phyloP scores from a whole-genome alignment of 2,888 invertebrate species.

The Lymantria monacha region DNA sequence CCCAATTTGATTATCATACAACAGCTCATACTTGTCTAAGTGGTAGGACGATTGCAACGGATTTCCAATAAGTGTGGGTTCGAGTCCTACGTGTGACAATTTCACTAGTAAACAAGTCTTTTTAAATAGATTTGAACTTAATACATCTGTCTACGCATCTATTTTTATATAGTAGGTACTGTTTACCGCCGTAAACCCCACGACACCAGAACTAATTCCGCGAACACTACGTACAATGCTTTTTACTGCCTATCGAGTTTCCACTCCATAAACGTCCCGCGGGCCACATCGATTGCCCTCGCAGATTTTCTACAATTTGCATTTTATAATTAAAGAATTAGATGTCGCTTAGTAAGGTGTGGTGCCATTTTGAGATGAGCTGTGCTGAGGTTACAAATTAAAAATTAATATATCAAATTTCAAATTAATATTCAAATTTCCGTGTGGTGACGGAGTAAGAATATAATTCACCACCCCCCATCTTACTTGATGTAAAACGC shows the following conservation, averaged over 20 bases:
- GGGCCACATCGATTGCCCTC: conserved; percentile 64
- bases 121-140: too few species aligned
- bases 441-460: too few species aligned
- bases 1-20: too few species aligned
- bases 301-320: conserved; percentile 61
- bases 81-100: too few species aligned
- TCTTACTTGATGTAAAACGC: too few species aligned
- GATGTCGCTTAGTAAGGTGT: conserved; percentile 25
- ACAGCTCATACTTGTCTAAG: too few species aligned
- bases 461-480: too few species aligned
- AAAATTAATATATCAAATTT: not conserved
- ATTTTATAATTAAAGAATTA: conserved; percentile 81
- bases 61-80: too few species aligned
- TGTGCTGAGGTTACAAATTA: not conserved
- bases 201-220: conserved; percentile 33
- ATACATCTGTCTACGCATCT: too few species aligned
- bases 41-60: too few species aligned
- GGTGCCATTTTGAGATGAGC: conserved; percentile 1
- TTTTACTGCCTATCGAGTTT: conserved; percentile 66
- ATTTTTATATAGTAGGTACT: not conserved
- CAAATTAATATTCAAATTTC: too few species aligned
- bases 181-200: not conserved
- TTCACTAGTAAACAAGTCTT: too few species aligned
- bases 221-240: conserved; percentile 40
- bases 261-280: conserved; percentile 69